Evolutionary conservation across 2,113 vertebrate species (phyloP).

Genomic region (Plotosus lineatus): DNA sequence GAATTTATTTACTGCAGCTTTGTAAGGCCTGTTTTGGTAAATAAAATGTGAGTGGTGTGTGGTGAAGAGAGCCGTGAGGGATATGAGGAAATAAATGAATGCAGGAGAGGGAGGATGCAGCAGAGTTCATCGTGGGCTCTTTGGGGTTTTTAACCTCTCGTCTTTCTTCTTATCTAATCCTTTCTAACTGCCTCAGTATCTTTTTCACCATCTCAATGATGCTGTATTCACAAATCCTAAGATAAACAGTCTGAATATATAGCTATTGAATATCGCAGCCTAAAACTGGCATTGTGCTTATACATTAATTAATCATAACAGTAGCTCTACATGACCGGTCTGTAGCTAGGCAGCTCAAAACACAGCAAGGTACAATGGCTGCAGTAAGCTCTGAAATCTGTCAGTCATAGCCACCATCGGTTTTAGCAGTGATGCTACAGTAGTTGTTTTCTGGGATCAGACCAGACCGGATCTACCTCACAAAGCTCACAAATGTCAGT

Average conservation of each 20-base stretch:
- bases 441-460: too few species aligned
- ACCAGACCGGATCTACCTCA: too few species aligned
- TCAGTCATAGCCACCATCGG: too few species aligned
- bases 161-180: not conserved
- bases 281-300: not conserved
- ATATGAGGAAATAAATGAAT: slow-evolving; percentile 3
- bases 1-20: slow-evolving; percentile 30
- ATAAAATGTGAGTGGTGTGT: slow-evolving; percentile 39
- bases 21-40: slow-evolving; percentile 5
- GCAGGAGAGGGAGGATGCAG: not conserved
- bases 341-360: too few species aligned
- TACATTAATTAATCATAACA: too few species aligned
- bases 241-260: not conserved
- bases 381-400: too few species aligned
- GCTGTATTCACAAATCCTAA: not conserved
- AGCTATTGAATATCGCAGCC: not conserved
- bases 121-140: not conserved
- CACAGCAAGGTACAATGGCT: too few species aligned
- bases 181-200: not conserved
- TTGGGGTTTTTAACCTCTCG: not conserved
- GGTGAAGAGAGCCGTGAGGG: slow-evolving; percentile 8
- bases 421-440: too few species aligned
- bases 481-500: too few species aligned
- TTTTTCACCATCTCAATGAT: not conserved
- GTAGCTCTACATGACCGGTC: too few species aligned